These are phyloP conservation scores for Corythornis vintsioides DNA, from an alignment of 2,113 vertebrate genomes.

Conservation along the genomic window DNA sequence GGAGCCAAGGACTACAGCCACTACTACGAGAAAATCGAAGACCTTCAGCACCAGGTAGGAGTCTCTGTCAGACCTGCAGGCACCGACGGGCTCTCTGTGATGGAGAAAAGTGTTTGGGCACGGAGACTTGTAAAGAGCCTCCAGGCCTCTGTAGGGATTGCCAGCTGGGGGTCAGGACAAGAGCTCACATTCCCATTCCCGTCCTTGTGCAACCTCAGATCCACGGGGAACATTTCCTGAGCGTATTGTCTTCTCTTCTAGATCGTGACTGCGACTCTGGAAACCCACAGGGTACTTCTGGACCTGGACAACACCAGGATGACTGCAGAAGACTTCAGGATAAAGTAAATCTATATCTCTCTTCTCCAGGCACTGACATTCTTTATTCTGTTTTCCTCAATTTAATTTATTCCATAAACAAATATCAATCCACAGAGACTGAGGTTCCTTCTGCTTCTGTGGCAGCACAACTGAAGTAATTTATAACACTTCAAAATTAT, in stretches of 20 bases:
- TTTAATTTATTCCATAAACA: neutral
- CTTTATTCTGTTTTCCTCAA: neutral
- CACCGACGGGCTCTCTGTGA: neutral
- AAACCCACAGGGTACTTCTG: slow-evolving; percentile 77
- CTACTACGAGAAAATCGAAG: slow-evolving; percentile 71
- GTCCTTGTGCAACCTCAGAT: neutral
- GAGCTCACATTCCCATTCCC: neutral
- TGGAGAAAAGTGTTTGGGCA: neutral
- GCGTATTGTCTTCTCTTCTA: neutral
- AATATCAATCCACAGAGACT: neutral
- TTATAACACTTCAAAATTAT: neutral
- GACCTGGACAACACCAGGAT: slow-evolving; percentile 86
- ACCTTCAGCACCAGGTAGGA: slow-evolving; percentile 75
- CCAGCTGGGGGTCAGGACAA: too few species aligned
- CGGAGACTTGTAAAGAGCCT: neutral
- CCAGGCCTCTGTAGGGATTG: neutral
- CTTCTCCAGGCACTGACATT: neutral
- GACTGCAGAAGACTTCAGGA: slow-evolving; percentile 87
- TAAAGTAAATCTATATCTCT: slow-evolving; percentile 80
- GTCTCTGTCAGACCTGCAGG: neutral
- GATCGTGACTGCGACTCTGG: slow-evolving; percentile 67
- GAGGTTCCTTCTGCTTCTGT: neutral
- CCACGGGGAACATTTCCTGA: neutral
- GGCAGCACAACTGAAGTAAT: neutral
- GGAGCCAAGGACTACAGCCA: slow-evolving; percentile 73